Base-by-base conservation (phyloP, 2,888 invertebrate genomes). In the Terebella lapidaria region DNA sequence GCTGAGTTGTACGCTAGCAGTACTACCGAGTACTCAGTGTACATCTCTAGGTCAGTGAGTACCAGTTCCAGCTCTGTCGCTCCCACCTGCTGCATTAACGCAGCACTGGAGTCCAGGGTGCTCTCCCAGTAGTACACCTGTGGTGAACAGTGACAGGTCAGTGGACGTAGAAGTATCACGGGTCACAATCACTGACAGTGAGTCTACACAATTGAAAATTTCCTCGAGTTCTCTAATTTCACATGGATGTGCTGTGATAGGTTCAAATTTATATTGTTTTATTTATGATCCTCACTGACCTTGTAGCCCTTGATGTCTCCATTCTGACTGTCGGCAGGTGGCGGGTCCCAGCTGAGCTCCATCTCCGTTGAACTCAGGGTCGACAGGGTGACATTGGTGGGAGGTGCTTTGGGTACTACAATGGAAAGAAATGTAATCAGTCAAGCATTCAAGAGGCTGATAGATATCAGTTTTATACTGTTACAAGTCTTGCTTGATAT, bases 1-100 rank as follows among this genome's bases (percentile, higher is more conserved):
- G 97, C 97, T 0, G 95, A 92, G 83, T 97, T 97, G 79, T 95
- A 97, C 0, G 95, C 94, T 67, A 94, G 82, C 58, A 97, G 89
- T 82, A 92, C 91, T 63, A 95, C 89, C 29, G 87, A 86, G 79
- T 96, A 96, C 72, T 91, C 88, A 0, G 94, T 93, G 81, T 88
- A 95, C 81, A 93, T 94, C 77, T 94, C 91, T 18, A 96, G 84
- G 74, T 92, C 92, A 0, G 92, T 89, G 18, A 95, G 84, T 62
- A 47, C 45, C 15, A 55, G 29, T 22, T 53, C 53, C 18, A 45
- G 90, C 90, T 75, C 93, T 91, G 0, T 89, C 85, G 0, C 88
- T 26, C 66, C 63, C 4, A 71, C 72, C 26, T 54, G 59, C 63
- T 51, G 30, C 47, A 57, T 58, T 22, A 24, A 55, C 28, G 20